Evolutionary conservation across 2,797 vertebrate genomes (phyloP).

Genomic region (Bovichtus variegatus): DNA sequence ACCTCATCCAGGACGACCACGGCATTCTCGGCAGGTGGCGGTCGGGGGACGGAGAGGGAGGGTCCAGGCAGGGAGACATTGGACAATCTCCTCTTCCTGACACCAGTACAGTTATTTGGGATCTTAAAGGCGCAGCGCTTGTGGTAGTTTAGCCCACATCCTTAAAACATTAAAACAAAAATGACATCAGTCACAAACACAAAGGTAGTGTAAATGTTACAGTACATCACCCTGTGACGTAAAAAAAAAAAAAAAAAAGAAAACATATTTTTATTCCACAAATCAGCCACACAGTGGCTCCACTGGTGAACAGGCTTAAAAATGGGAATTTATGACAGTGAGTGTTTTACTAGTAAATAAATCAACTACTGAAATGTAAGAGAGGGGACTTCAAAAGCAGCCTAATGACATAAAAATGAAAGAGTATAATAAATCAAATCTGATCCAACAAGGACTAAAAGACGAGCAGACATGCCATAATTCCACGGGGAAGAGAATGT

Average conservation of each 20-base stretch:
- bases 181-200: slow-evolving; percentile 32
- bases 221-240: not conserved
- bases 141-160: slow-evolving; percentile 98
- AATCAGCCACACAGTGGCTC: slow-evolving; percentile 42
- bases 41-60: slow-evolving; percentile 91
- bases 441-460: slow-evolving; percentile 40
- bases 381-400: slow-evolving; percentile 18
- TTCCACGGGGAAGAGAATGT: slow-evolving; percentile 59
- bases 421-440: slow-evolving; percentile 22
- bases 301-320: slow-evolving; percentile 5
- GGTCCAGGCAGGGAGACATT: slow-evolving; percentile 94
- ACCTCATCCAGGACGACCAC: slow-evolving; percentile 91
- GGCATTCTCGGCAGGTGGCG: slow-evolving; percentile 87
- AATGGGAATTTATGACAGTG: slow-evolving; percentile 9
- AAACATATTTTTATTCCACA: not conserved
- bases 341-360: slow-evolving; percentile 29
- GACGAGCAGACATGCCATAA: slow-evolving; percentile 21
- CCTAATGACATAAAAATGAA: slow-evolving; percentile 34
- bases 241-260: not conserved
- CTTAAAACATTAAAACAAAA: slow-evolving; percentile 77
- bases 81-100: slow-evolving; percentile 94
- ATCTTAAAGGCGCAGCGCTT: slow-evolving; percentile 99
- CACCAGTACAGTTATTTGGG: slow-evolving; percentile 97
- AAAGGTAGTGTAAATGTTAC: not conserved
- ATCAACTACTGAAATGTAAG: slow-evolving; percentile 32